A percentile compares a stretch with the other conserved stretches of the same genome.
These are phyloP conservation scores for Mythimna vitellina DNA, from an alignment of 2,888 invertebrate species.

Conservation along the genomic window DNA sequence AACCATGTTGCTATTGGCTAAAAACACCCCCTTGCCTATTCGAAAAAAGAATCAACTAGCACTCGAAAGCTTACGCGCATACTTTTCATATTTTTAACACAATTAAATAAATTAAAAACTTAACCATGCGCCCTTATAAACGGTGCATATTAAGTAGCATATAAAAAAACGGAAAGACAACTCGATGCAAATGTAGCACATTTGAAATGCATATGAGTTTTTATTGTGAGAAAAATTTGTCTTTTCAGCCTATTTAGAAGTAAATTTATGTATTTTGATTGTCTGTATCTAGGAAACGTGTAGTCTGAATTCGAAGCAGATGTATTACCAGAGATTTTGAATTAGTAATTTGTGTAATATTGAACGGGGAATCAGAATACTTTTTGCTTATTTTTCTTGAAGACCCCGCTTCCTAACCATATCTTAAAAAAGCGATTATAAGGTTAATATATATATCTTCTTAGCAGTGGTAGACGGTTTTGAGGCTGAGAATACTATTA, in stretches of 20 bases:
- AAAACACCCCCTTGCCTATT: slow-evolving; percentile 43
- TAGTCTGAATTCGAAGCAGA: slow-evolving; percentile 32
- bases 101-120: slow-evolving; percentile 67
- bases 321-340: slow-evolving; percentile 34
- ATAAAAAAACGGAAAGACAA: slow-evolving; percentile 57
- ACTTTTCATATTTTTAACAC: slow-evolving; percentile 59
- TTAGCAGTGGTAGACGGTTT: background rate
- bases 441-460: background rate
- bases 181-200: slow-evolving; percentile 60
- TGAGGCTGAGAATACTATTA: background rate
- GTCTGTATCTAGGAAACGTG: slow-evolving; percentile 55
- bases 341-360: slow-evolving; percentile 45
- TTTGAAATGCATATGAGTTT: slow-evolving; percentile 63
- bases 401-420: background rate
- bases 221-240: slow-evolving; percentile 64
- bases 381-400: background rate
- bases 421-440: background rate
- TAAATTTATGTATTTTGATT: slow-evolving; percentile 44
- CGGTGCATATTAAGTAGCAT: slow-evolving; percentile 65
- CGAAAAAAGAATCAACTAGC: slow-evolving; percentile 42
- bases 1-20: slow-evolving; percentile 51
- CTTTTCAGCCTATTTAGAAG: slow-evolving; percentile 51
- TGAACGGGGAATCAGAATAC: slow-evolving; percentile 24
- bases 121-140: slow-evolving; percentile 55
- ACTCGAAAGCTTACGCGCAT: slow-evolving; percentile 55